A percentile compares a stretch with the other conserved stretches of the same genome.
phyloP scores from a whole-genome alignment of 2,113 vertebrate species.

The Cnemophilus loriae region DNA sequence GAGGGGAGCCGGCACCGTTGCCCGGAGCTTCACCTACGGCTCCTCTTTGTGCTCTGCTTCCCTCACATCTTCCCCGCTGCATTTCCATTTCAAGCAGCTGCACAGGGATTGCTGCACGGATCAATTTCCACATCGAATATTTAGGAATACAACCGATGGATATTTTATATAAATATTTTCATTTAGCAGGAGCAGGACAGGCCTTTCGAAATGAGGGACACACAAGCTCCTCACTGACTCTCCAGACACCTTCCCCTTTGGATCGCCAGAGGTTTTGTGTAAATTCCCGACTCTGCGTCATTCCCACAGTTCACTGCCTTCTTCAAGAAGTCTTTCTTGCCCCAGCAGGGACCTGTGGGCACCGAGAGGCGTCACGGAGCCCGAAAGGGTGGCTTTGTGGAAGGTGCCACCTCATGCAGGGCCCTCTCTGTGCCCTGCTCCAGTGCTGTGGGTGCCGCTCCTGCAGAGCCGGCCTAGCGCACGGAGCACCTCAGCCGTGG shows the following conservation, averaged over 20 bases:
- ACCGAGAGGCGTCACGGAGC: not conserved
- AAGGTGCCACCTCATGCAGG: fast-evolving
- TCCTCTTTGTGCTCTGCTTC: slow-evolving; percentile 20
- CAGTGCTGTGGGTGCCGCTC: fast-evolving
- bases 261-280: not conserved
- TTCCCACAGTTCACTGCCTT: not conserved
- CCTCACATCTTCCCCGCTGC: slow-evolving; percentile 7
- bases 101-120: not conserved
- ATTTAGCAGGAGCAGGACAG: not conserved
- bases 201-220: not conserved
- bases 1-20: slow-evolving; percentile 13
- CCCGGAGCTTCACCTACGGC: not conserved
- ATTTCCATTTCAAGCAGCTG: slow-evolving; percentile 25
- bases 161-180: not conserved
- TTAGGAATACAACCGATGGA: not conserved
- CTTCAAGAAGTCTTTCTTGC: fast-evolving
- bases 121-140: not conserved
- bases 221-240: not conserved
- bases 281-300: not conserved
- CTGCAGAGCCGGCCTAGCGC: fast-evolving
- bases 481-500: fast-evolving
- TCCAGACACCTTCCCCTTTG: fast-evolving
- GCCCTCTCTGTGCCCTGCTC: not conserved
- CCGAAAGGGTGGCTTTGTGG: fast-evolving
- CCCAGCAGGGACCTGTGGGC: not conserved